Percentiles rank a stretch among this genome's conserved stretches.
Evolutionary conservation across 2,888 invertebrate genomes (phyloP).

Genomic region (Glyphotaelius pellucidus): DNA sequence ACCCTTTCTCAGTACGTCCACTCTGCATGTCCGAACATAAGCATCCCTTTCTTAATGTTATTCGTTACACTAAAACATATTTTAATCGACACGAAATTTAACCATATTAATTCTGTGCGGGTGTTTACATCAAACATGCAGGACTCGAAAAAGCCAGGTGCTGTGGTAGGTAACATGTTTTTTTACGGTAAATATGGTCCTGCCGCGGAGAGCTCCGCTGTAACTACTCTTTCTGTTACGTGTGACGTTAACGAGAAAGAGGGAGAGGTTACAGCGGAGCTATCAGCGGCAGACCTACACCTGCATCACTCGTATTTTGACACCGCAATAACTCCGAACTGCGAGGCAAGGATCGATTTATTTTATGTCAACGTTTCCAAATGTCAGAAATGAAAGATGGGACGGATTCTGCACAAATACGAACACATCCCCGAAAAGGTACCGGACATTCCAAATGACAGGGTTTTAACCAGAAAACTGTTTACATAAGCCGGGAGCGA

Average conservation of each 20-base stretch:
- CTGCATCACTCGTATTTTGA: slow-evolving; percentile 40
- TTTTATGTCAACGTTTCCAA: slow-evolving; percentile 48
- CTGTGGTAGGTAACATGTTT: not conserved
- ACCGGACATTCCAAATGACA: not conserved
- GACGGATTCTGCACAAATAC: not conserved
- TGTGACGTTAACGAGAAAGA: not conserved
- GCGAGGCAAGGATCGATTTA: slow-evolving; percentile 40
- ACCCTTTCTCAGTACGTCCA: not conserved
- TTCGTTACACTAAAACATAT: not conserved
- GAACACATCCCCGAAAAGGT: slow-evolving; percentile 16
- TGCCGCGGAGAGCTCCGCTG: not conserved
- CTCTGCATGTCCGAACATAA: not conserved
- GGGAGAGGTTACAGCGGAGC: not conserved
- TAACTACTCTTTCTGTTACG: not conserved
- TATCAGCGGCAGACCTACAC: slow-evolving; percentile 8
- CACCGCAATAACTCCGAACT: slow-evolving; percentile 22
- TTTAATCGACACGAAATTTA: not conserved
- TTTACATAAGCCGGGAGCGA: slow-evolving; percentile 56
- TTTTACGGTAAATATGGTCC: not conserved
- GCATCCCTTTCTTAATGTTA: not conserved
- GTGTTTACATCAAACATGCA: not conserved
- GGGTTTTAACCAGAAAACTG: slow-evolving; percentile 50
- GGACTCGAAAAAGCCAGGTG: not conserved
- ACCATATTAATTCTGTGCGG: not conserved
- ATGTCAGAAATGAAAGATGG: slow-evolving; percentile 48